Evolutionary conservation across 2,113 vertebrate species (phyloP).

Genomic region (Protobothrops mucrosquamatus): DNA sequence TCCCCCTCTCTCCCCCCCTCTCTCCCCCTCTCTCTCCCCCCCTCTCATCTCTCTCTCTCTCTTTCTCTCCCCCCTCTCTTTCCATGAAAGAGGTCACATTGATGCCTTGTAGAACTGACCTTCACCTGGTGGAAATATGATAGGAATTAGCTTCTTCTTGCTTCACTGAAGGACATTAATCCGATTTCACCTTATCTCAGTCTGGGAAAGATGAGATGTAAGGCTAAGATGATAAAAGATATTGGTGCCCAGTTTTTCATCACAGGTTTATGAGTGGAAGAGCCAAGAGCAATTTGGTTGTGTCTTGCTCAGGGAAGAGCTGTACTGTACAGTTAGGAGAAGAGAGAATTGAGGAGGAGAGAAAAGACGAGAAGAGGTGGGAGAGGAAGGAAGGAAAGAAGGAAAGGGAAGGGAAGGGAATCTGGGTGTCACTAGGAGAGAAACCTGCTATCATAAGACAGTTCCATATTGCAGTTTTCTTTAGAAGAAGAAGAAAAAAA

Average conservation of each 20-base stretch:
- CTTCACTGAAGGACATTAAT: conserved; percentile 54
- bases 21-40: neutral
- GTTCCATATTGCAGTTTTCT: neutral
- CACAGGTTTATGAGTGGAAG: too few species aligned
- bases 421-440: neutral
- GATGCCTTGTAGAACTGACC: conserved; percentile 6
- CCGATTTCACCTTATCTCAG: neutral
- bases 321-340: too few species aligned
- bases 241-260: too few species aligned
- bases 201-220: accelerated
- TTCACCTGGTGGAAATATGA: conserved; percentile 44
- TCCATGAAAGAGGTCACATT: neutral
- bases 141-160: conserved; percentile 35
- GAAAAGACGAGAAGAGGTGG: neutral
- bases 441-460: conserved; percentile 38
- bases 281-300: too few species aligned
- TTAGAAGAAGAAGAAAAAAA: neutral
- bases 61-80: neutral
- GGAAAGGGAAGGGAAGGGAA: neutral
- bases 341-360: neutral
- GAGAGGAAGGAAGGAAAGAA: too few species aligned
- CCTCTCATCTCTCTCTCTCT: neutral
- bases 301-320: too few species aligned
- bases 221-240: neutral
- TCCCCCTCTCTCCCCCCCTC: neutral